Conservation (phyloP, 2,113 vertebrate genomes). For the Lethenteron reissneri region DNA sequence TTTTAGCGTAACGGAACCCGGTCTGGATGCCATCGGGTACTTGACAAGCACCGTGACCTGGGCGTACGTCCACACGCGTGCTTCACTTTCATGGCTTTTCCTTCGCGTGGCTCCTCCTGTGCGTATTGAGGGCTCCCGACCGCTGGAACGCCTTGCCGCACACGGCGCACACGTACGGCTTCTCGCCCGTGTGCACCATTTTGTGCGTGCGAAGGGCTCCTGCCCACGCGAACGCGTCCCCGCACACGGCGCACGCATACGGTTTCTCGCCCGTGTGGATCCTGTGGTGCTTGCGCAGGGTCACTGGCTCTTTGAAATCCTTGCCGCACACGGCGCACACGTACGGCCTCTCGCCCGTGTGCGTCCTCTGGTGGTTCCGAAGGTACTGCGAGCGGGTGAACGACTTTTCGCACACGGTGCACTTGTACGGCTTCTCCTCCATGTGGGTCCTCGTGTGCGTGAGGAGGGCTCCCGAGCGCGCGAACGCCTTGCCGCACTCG, state of each 20-base stretch:
- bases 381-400: not conserved
- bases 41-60: no score
- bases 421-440: slow-evolving; percentile 1
- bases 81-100: not conserved
- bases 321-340: not conserved
- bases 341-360: not conserved
- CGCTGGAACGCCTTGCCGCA: not conserved
- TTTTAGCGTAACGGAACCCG: no score
- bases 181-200: not conserved
- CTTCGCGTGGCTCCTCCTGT: slow-evolving; percentile 5
- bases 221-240: not conserved
- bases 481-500: not conserved
- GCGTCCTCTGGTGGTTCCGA: not conserved
- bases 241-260: not conserved
- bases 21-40: no score
- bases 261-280: slow-evolving; percentile 2
- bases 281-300: not conserved
- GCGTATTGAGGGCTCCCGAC: not conserved
- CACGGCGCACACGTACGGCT: not conserved
- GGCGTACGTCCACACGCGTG: no score
- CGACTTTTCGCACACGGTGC: not conserved
- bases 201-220: not conserved
- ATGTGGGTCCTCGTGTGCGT: not conserved
- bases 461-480: not conserved
- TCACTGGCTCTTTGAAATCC: not conserved